Conservation (phyloP, 2,888 invertebrate species). For the Prenolepis imparis region DNA sequence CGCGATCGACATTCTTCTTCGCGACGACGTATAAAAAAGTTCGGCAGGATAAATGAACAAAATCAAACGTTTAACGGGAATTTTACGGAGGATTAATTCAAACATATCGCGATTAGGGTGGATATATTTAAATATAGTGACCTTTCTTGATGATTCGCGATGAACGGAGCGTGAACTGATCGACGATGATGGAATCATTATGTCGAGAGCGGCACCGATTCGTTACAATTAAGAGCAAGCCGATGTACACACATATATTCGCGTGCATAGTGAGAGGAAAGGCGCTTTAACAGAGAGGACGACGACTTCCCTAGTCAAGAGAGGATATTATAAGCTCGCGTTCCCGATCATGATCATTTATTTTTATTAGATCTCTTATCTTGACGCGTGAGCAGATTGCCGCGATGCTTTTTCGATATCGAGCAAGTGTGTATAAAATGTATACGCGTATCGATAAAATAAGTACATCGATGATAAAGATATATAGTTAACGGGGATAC, state of each 20-base stretch:
- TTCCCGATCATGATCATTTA: constrained; percentile 44
- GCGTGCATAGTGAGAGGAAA: constrained; percentile 38
- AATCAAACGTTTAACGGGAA: constrained; percentile 39
- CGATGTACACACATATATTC: constrained; percentile 1
- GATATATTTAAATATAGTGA: constrained; percentile 57
- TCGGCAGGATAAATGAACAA: neutral
- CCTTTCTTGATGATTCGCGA: constrained; percentile 66
- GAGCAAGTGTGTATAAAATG: constrained; percentile 7
- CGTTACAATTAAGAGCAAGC: constrained; percentile 14
- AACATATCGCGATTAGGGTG: constrained; percentile 11
- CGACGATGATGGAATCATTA: constrained; percentile 71
- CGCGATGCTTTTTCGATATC: constrained; percentile 27
- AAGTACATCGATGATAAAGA: constrained; percentile 5
- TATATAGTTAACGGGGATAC: constrained; percentile 20
- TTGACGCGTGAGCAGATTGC: constrained; percentile 36
- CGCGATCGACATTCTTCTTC: constrained; percentile 16
- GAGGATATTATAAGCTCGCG: constrained; percentile 34
- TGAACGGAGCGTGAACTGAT: constrained; percentile 78
- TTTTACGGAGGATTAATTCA: constrained; percentile 13
- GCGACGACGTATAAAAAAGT: neutral
- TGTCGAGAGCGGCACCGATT: constrained; percentile 52
- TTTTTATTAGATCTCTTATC: constrained; percentile 48
- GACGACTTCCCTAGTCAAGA: constrained; percentile 26
- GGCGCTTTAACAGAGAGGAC: constrained; percentile 43
- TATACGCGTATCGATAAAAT: constrained; percentile 12